Conservation (phyloP, 23 tunicate species). For the Aplidium turbinatum region DNA sequence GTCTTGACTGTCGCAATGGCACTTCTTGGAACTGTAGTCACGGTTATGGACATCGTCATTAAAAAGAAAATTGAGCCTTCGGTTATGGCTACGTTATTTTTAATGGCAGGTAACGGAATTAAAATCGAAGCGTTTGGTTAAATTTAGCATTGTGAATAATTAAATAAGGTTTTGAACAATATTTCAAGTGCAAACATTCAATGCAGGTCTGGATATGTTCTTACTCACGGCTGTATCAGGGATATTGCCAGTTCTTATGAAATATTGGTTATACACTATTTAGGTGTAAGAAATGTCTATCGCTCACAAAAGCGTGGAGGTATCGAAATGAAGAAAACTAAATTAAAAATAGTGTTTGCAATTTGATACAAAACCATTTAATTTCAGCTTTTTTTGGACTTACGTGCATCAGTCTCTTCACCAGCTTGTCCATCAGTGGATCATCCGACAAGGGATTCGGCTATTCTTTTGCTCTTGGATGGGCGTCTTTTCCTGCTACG, state of each 20-base stretch:
- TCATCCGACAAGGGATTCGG: slow-evolving; percentile 28
- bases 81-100: slow-evolving; percentile 59
- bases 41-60: slow-evolving; percentile 12
- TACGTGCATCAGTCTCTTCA: slow-evolving; percentile 46
- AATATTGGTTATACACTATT: too few species aligned
- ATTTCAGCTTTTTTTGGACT: slow-evolving; percentile 65
- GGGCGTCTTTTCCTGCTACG: slow-evolving; percentile 67
- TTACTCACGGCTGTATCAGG: too few species aligned
- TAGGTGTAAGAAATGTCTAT: too few species aligned
- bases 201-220: too few species aligned
- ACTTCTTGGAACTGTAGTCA: slow-evolving; percentile 47
- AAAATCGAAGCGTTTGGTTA: too few species aligned
- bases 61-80: slow-evolving; percentile 44
- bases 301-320: too few species aligned
- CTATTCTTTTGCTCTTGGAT: slow-evolving; percentile 58
- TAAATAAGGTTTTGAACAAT: too few species aligned
- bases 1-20: slow-evolving; percentile 45
- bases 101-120: slow-evolving; percentile 82
- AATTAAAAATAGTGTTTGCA: background rate
- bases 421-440: slow-evolving; percentile 30
- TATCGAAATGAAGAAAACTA: background rate
- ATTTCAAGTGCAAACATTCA: too few species aligned
- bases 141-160: too few species aligned
- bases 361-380: background rate
- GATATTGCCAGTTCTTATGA: slow-evolving; percentile 1